phyloP scores from a whole-genome alignment of 2,888 invertebrate genomes.

The Plagiodera versicolora region DNA sequence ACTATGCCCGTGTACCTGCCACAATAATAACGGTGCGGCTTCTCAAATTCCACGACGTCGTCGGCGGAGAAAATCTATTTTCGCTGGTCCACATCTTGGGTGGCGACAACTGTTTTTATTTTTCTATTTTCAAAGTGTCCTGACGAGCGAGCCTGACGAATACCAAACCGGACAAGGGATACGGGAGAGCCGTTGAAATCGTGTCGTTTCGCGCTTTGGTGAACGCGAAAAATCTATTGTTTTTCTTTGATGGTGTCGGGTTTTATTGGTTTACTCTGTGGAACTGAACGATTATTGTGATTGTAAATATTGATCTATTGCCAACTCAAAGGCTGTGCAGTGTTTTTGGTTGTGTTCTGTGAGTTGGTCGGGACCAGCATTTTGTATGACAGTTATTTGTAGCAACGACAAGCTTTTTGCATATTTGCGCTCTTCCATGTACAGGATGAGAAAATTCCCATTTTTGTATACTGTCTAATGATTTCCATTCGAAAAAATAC shows the following conservation, averaged over 20 bases:
- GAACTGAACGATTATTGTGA: slow-evolving; percentile 2
- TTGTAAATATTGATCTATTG: slow-evolving; percentile 17
- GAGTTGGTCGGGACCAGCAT: not conserved
- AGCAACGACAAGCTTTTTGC: too few relatives aligned
- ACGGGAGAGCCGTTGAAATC: slow-evolving; percentile 9
- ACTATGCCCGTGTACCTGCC: slow-evolving; percentile 38
- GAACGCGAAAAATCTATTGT: not conserved
- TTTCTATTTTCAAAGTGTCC: slow-evolving; percentile 44
- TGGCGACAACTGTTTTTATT: slow-evolving; percentile 37
- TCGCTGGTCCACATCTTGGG: slow-evolving; percentile 34
- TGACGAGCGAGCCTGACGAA: slow-evolving; percentile 24
- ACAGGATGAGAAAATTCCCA: too few relatives aligned
- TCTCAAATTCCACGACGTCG: slow-evolving; percentile 13
- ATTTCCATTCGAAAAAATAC: too few relatives aligned
- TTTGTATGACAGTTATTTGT: not conserved
- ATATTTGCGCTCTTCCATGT: too few relatives aligned
- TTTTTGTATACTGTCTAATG: too few relatives aligned
- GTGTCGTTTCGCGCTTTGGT: slow-evolving; percentile 4
- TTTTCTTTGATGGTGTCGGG: not conserved
- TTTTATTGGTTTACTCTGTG: slow-evolving; percentile 9
- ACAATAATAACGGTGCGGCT: slow-evolving; percentile 35
- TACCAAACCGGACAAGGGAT: slow-evolving; percentile 16
- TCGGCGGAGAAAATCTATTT: slow-evolving; percentile 30
- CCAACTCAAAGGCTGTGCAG: slow-evolving; percentile 14
- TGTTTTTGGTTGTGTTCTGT: slow-evolving; percentile 9